Base-by-base conservation (phyloP, 1,140 invertebrate species). In the Tetranychus urticae region DNA sequence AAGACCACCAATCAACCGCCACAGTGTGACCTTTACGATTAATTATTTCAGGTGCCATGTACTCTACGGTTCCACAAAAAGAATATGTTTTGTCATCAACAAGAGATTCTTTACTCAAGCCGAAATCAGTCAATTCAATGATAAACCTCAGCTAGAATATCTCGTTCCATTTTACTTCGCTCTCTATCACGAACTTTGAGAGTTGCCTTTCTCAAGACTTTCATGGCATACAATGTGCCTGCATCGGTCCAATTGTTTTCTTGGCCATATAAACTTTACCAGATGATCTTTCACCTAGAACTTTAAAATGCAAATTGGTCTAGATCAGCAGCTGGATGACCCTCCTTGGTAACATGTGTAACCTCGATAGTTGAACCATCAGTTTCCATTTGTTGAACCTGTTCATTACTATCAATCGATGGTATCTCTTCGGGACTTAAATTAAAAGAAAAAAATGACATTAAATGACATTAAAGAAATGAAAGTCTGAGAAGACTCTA, bases 61-160 rank as follows among this genome's bases (percentile, higher is more conserved):
- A 96, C 71, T 94, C 89, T 8, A 93, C 86, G 7, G 89, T 93
- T 31, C 90, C 91, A 74, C 91, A 96, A 75, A 96, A 96, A 66
- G 88, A 92, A 70, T 91, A 94, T 0, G 90, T 83, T 72, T 92
- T 91, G 63, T 85, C 82, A 70, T 83, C 82, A 64, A 83, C 82
- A 56, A 92, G 73, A 12, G 92, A 89, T 70, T 94, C 85, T 74
- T 98, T 99, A 64, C 88, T 93, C 50, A 98, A 75, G 33, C 94
- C 94, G 77, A 98, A 99, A 73, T 98, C 94, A n/a, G 94, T 98
- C 37, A 98, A 74, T 48, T 90, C 92, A 70, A 98, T 94, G 93
- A 35, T 87, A 83, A 61, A 99, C 90, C 74, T 98, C 92, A 0
- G 94, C 93, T 63, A 99, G 75, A 71, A 99, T 99, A 73, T 98